Conservation (phyloP, 2,888 invertebrate species). For the Furcula furcula region DNA sequence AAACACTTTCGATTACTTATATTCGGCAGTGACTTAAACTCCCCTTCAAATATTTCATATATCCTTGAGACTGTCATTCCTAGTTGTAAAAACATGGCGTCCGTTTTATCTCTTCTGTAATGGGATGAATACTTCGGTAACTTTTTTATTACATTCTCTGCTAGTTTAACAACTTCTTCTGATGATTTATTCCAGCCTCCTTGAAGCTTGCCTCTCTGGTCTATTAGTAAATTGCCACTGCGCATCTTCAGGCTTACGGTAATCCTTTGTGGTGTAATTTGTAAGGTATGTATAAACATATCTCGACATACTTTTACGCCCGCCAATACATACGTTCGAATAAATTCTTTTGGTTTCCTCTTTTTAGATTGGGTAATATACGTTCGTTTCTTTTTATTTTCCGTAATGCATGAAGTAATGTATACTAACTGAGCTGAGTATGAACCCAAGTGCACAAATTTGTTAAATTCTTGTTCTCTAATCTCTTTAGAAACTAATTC, state of each 20-base stretch:
- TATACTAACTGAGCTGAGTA: constrained; percentile 5
- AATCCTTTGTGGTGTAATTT: constrained; percentile 9
- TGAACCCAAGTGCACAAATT: constrained; percentile 5
- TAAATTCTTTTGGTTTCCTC: constrained; percentile 4
- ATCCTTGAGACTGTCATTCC: constrained; percentile 10
- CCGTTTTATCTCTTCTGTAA: constrained; percentile 11
- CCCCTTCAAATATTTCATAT: constrained; percentile 4
- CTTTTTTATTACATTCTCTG: constrained; percentile 2
- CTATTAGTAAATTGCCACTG: not conserved
- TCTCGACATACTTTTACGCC: constrained; percentile 8
- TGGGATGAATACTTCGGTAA: constrained; percentile 14
- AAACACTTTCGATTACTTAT: not conserved
- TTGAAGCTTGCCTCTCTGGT: not conserved
- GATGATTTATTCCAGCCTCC: not conserved
- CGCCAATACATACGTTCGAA: constrained; percentile 5
- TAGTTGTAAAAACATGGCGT: constrained; percentile 8
- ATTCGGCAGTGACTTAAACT: not conserved
- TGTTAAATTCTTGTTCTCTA: constrained; percentile 6
- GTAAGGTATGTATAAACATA: constrained; percentile 11
- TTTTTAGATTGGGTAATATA: constrained; percentile 2
- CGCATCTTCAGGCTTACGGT: constrained; percentile 4
- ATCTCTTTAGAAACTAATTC: constrained; percentile 5
- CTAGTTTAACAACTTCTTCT: not conserved
- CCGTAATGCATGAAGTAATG: constrained; percentile 3
- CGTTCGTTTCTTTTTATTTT: constrained; percentile 6